Percentiles rank a stretch among this genome's conserved stretches.
phyloP scores from a whole-genome alignment of 2,797 vertebrate genomes.

The Fundulus diaphanus region DNA sequence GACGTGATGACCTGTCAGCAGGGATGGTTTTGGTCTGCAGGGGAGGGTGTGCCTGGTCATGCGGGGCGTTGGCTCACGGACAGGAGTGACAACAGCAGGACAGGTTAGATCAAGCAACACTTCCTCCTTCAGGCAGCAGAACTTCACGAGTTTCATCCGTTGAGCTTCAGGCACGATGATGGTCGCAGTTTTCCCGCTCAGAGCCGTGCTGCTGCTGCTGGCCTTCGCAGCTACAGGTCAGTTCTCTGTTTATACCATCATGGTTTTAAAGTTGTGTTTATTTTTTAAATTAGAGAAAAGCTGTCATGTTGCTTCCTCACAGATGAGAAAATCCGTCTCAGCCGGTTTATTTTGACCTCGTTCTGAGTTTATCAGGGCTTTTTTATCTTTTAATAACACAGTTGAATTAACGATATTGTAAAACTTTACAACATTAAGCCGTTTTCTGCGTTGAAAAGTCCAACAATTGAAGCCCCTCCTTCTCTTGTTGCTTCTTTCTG shows the following conservation, averaged over 20 bases:
- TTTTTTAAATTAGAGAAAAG: too few relatives aligned
- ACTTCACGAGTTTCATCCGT: neutral
- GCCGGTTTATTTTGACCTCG: neutral
- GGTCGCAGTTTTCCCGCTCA: neutral
- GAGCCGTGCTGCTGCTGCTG: constrained; percentile 8
- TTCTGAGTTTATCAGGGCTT: neutral
- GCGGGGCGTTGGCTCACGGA: too few relatives aligned
- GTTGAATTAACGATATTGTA: neutral
- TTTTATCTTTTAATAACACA: neutral
- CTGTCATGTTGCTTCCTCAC: too few relatives aligned
- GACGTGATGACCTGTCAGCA: too few relatives aligned
- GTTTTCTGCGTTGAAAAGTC: neutral
- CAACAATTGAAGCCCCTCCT: too few relatives aligned
- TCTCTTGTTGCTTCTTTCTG: too few relatives aligned
- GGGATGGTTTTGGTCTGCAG: too few relatives aligned
- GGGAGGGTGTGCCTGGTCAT: too few relatives aligned
- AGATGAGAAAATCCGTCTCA: neutral
- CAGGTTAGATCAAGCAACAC: neutral
- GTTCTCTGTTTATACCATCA: neutral
- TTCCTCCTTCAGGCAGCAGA: neutral
- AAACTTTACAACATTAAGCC: neutral
- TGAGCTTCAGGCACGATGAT: neutral
- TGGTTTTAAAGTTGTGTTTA: too few relatives aligned
- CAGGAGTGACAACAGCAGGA: too few relatives aligned
- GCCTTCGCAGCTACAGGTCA: constrained; percentile 23